These are phyloP conservation scores for Orthosia gracilis DNA, from an alignment of 2,888 invertebrate species.

Conservation along the genomic window DNA sequence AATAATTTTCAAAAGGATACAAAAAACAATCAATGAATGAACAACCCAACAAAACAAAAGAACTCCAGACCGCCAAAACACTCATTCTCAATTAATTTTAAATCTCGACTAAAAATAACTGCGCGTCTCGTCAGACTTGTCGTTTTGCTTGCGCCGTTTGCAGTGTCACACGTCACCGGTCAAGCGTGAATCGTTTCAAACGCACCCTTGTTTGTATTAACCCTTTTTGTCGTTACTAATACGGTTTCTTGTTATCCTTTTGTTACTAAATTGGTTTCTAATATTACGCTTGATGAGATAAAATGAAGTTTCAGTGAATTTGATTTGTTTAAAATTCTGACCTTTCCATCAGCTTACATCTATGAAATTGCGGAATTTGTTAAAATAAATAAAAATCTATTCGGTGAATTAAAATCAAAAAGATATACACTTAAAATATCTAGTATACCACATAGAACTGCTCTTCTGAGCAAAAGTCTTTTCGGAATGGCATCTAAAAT, in stretches of 20 bases:
- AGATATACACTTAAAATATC: too few species aligned
- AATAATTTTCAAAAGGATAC: not conserved
- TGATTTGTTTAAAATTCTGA: too few species aligned
- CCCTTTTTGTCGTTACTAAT: slow-evolving; percentile 67
- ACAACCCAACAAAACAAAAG: slow-evolving; percentile 14
- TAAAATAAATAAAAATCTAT: too few species aligned
- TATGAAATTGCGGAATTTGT: too few species aligned
- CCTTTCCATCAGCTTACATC: too few species aligned
- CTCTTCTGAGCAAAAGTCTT: too few species aligned
- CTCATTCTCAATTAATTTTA: slow-evolving; percentile 63
- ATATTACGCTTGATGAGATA: slow-evolving; percentile 35
- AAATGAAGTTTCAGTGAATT: not conserved
- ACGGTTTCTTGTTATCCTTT: slow-evolving; percentile 60
- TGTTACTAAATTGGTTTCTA: slow-evolving; percentile 61
- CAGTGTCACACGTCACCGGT: slow-evolving; percentile 63
- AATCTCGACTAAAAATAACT: slow-evolving; percentile 62
- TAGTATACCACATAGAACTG: too few species aligned
- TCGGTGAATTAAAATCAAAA: too few species aligned
- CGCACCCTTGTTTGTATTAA: slow-evolving; percentile 72
- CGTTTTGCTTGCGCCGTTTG: slow-evolving; percentile 60
- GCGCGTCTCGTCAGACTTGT: slow-evolving; percentile 55
- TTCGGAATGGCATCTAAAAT: too few species aligned
- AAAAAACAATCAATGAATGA: slow-evolving; percentile 16
- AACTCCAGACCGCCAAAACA: slow-evolving; percentile 15
- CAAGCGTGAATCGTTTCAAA: slow-evolving; percentile 72